Percentiles rank a stretch among this genome's conserved stretches.
phyloP scores from a whole-genome alignment of 2,888 invertebrate species.

The Sinohyriopsis cumingii region DNA sequence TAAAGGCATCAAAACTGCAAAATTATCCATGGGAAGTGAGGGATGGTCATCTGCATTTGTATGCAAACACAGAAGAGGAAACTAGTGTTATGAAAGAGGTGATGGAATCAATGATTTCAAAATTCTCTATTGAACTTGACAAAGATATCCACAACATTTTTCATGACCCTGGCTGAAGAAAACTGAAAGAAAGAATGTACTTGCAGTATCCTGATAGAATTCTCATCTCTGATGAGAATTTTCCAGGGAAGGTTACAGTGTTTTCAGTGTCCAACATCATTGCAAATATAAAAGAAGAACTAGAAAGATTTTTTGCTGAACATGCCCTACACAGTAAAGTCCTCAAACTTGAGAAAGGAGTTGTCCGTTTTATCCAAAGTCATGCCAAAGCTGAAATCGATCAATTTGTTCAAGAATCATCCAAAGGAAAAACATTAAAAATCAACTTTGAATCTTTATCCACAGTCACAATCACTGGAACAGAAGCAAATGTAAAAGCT shows the following conservation, averaged over 20 bases:
- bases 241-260: conserved; percentile 10
- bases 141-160: conserved; percentile 5
- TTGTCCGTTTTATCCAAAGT: conserved; percentile 10
- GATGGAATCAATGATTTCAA: conserved; percentile 11
- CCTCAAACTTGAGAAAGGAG: conserved; percentile 11
- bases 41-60: conserved; percentile 7
- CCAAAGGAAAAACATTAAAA: conserved; percentile 7
- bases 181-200: conserved; percentile 10
- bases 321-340: conserved; percentile 19
- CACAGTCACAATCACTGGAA: conserved; percentile 22
- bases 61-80: conserved; percentile 14
- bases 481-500: conserved; percentile 22
- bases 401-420: conserved; percentile 3
- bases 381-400: conserved; percentile 7
- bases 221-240: conserved; percentile 6
- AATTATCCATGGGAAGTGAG: conserved; percentile 15
- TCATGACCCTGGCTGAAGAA: conserved; percentile 16
- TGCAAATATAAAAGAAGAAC: conserved; percentile 13
- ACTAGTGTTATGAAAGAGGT: conserved; percentile 14
- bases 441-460: conserved; percentile 4
- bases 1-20: conserved; percentile 14
- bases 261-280: conserved; percentile 12
- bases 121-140: conserved; percentile 18
- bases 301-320: conserved; percentile 19
- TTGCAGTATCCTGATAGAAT: conserved; percentile 17